phyloP scores from a whole-genome alignment of 1,140 invertebrate species.

The Limonius californicus region DNA sequence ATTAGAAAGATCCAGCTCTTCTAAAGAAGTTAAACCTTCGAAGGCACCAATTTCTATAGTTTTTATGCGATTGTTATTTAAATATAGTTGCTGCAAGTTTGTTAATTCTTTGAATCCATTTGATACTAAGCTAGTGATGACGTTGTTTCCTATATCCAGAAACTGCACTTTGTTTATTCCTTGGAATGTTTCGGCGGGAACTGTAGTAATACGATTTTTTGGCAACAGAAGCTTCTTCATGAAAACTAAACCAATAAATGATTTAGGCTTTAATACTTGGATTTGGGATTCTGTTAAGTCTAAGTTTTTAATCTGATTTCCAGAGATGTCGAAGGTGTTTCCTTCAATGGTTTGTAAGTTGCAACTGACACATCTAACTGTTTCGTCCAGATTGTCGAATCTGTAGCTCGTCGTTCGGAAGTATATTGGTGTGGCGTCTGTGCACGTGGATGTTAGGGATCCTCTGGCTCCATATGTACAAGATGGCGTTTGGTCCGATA shows the following conservation, averaged over 20 bases:
- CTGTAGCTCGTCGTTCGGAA: slow-evolving; percentile 41
- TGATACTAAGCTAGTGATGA: slow-evolving; percentile 33
- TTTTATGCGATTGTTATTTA: slow-evolving; percentile 58
- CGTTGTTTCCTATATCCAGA: slow-evolving; percentile 37
- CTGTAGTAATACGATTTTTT: slow-evolving; percentile 38
- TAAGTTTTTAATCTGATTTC: slow-evolving; percentile 41
- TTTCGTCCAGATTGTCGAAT: slow-evolving; percentile 45
- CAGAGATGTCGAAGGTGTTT: slow-evolving; percentile 41
- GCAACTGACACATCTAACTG: slow-evolving; percentile 40
- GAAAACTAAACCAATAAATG: slow-evolving; percentile 43
- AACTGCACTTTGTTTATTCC: slow-evolving; percentile 37
- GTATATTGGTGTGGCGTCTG: slow-evolving; percentile 37
- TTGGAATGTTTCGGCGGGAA: slow-evolving; percentile 38
- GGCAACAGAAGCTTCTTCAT: slow-evolving; percentile 34
- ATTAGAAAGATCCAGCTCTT: slow-evolving; percentile 46
- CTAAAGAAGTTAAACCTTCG: slow-evolving; percentile 52
- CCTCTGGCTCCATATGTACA: slow-evolving; percentile 44
- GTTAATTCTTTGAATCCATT: slow-evolving; percentile 39
- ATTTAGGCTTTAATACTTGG: slow-evolving; percentile 26
- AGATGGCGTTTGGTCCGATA: slow-evolving; percentile 31
- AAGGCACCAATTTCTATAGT: slow-evolving; percentile 58
- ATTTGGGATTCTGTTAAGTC: slow-evolving; percentile 36
- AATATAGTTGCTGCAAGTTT: slow-evolving; percentile 51
- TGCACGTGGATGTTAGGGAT: slow-evolving; percentile 43
- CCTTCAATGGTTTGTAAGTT: slow-evolving; percentile 33